These are phyloP conservation scores for Rhagium mordax DNA, from an alignment of 2,888 invertebrate species.

Conservation along the genomic window DNA sequence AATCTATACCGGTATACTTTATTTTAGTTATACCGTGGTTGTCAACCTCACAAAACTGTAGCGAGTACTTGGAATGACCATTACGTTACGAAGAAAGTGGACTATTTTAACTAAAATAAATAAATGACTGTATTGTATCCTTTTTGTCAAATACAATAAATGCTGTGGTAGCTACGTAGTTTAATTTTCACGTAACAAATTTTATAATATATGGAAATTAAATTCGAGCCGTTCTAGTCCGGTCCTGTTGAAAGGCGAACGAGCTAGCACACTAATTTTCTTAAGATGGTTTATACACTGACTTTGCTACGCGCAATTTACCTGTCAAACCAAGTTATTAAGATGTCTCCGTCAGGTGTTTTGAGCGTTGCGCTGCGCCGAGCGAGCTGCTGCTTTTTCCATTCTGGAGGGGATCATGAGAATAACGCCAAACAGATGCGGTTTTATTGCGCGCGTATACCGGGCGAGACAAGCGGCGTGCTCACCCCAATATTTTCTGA, in stretches of 20 bases:
- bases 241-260: not conserved
- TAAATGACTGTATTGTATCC: too few species aligned
- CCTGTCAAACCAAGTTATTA: conserved; percentile 60
- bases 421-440: conserved; percentile 20
- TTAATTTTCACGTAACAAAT: too few species aligned
- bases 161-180: too few species aligned
- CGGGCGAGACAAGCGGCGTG: too few species aligned
- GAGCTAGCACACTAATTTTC: conserved; percentile 29
- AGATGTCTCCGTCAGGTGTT: conserved; percentile 56
- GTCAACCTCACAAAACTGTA: too few species aligned
- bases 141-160: too few species aligned
- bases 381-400: conserved; percentile 5
- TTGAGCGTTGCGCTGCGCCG: conserved; percentile 11
- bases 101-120: too few species aligned
- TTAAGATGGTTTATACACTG: conserved; percentile 33
- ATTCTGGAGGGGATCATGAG: conserved; percentile 28
- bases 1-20: too few species aligned
- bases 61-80: too few species aligned
- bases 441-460: not conserved
- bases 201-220: not conserved
- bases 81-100: too few species aligned
- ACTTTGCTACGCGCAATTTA: conserved; percentile 57
- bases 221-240: not conserved
- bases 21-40: too few species aligned
- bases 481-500: too few species aligned